These are phyloP conservation scores for Recurvirostra avosetta DNA, from an alignment of 2,113 vertebrate genomes.

Conservation along the genomic window DNA sequence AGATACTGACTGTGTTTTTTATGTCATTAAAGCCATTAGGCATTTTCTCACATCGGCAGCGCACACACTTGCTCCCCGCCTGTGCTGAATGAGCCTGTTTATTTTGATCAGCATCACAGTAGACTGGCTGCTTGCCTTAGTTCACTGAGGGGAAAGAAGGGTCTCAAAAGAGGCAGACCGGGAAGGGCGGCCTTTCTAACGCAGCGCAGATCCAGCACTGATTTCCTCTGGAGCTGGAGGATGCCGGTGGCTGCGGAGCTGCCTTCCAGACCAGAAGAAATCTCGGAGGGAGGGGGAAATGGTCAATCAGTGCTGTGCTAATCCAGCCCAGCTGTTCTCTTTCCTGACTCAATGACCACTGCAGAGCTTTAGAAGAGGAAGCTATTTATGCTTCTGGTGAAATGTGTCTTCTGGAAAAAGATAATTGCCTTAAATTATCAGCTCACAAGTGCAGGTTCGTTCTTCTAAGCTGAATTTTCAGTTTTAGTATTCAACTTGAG, in stretches of 20 bases:
- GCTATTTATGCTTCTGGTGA: neutral
- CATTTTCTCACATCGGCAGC: neutral
- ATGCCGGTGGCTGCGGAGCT: neutral
- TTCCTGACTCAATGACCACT: neutral
- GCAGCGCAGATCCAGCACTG: neutral
- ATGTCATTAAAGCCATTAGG: constrained; percentile 32
- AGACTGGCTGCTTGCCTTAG: neutral
- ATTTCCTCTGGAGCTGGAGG: constrained; percentile 22
- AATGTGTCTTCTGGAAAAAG: neutral
- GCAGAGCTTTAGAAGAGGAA: constrained; percentile 12
- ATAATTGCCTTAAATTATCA: constrained; percentile 5
- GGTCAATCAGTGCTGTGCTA: neutral
- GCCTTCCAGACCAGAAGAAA: neutral
- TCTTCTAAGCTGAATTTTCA: neutral
- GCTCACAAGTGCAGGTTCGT: neutral
- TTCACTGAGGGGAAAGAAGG: neutral
- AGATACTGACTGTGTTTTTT: constrained; percentile 4
- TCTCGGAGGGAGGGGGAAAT: neutral
- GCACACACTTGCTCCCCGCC: neutral
- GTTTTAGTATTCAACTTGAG: neutral
- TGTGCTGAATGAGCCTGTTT: constrained; percentile 14
- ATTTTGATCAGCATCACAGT: constrained; percentile 31
- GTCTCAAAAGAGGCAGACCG: neutral
- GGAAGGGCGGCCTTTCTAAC: neutral
- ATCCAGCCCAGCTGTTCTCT: constrained; percentile 24